Evolutionary conservation across 2,797 vertebrate genomes (phyloP), one percentile per base, ranked within the genome.

Genomic region (Phaenicophaeus curvirostris): DNA sequence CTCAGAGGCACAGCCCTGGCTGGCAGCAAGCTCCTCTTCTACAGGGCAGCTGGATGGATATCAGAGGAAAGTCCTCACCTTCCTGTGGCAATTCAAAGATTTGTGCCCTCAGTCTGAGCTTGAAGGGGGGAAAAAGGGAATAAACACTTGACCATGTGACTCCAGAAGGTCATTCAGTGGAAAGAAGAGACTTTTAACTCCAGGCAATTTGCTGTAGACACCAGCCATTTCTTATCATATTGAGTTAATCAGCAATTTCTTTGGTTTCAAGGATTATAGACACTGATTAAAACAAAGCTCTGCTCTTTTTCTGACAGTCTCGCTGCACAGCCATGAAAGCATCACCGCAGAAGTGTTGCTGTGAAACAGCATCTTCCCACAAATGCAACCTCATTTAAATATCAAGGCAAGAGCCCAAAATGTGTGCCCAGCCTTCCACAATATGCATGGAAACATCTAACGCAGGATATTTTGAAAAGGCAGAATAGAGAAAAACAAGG

Each of bases 1-100:
- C 30, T 11, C 6, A 2, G 18, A 15, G 17, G 20, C 14, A 5
- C 1, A 23, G 5, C 16, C 13, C 5, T 0, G 0, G 62, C 28
- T 9, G 7, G 8, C 73, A 65, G 15, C 16, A 39, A 51, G 5
- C 5, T 33, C 28, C 6, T 7, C 13, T 30, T 59, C 16, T 2
- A 23, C 8, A 30, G 3, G 13, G 13, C 33, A 15, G 37, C 1
- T 1, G 11, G n/a, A 59, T 31, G 30, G 69, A n/a, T 84, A 76
- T 55, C 68, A 59, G 79, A 75, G 11, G 21, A 18, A 80, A 76
- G 23, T 23, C 65, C 77, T 77, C 17, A 13, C n/a, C 66, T 87
- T 57, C 55, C 74, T 30, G 18, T 61, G 37, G 61, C 51, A 42
- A 13, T 87, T 55, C 39, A 48, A 74, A 83, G 63, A 62, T 25